Percentiles rank a stretch among this genome's conserved stretches.
Conservation (phyloP, 2,113 vertebrate genomes). For the Acrocephalus kingi region DNA sequence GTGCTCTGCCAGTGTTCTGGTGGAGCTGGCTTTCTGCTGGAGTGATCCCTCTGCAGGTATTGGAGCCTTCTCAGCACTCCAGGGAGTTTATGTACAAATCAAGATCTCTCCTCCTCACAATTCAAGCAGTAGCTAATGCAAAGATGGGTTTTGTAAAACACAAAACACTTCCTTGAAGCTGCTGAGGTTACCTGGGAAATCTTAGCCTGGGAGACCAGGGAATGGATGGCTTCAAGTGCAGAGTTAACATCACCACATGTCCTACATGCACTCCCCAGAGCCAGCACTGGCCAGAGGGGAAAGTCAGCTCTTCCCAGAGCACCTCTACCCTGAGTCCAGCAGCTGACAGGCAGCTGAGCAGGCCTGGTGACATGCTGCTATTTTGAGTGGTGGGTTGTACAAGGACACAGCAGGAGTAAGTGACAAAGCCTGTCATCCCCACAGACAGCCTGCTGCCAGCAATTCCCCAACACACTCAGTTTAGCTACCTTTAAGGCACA, state of each 20-base stretch:
- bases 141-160: neutral
- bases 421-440: neutral
- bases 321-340: neutral
- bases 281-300: neutral
- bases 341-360: neutral
- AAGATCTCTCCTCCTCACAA: neutral
- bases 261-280: neutral
- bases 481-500: neutral
- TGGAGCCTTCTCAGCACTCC: neutral
- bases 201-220: neutral
- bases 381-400: neutral
- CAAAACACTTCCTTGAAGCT: neutral
- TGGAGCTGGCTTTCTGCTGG: neutral
- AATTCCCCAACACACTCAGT: neutral
- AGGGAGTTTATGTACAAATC: neutral
- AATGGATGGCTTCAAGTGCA: neutral
- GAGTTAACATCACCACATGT: neutral
- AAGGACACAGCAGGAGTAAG: neutral
- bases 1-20: accelerated
- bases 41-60: neutral
- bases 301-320: neutral
- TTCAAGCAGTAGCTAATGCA: neutral
- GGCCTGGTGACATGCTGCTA: neutral
- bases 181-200: neutral
- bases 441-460: neutral